Percentiles rank a stretch among this genome's conserved stretches.
phyloP scores from a whole-genome alignment of 1,140 invertebrate genomes.

The Radopholus similis region DNA sequence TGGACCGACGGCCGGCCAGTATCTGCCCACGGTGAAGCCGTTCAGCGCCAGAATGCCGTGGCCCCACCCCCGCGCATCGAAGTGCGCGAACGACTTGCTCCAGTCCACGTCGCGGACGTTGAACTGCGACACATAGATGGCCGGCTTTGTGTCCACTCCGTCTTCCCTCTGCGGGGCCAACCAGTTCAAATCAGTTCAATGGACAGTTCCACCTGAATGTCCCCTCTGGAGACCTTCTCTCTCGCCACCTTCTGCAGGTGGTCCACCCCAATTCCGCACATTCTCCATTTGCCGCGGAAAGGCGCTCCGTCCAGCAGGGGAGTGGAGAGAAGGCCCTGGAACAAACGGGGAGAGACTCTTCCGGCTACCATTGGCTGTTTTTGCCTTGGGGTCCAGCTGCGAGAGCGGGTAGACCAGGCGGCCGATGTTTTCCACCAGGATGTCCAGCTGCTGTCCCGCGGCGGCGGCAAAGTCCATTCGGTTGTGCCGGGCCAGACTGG shows the following conservation, averaged over 20 bases:
- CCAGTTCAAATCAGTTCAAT: not conserved
- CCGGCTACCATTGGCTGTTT: not conserved
- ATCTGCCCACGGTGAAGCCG: conserved; percentile 27
- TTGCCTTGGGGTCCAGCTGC: conserved; percentile 17
- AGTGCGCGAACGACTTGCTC: conserved; percentile 16
- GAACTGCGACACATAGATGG: conserved; percentile 10
- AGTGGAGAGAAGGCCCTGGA: not conserved
- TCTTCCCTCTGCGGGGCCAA: too few species aligned
- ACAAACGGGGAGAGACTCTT: not conserved
- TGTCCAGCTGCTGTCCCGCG: conserved; percentile 1
- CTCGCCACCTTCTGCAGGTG: conserved; percentile 1
- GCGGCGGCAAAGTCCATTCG: too few species aligned
- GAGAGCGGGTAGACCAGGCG: conserved; percentile 15
- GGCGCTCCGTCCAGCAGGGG: not conserved
- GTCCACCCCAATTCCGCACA: conserved; percentile 10
- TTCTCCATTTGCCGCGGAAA: not conserved
- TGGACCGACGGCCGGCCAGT: conserved; percentile 29
- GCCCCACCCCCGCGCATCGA: conserved; percentile 19
- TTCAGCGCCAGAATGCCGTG: conserved; percentile 32
- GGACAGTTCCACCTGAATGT: not conserved
- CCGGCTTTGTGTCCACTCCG: not conserved
- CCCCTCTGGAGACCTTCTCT: not conserved
- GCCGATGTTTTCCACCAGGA: conserved; percentile 18
- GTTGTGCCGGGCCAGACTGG: too few species aligned
- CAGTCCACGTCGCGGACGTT: conserved; percentile 9